Conservation (phyloP, 2,113 vertebrate genomes). For the Mystacornis crossleyi region DNA sequence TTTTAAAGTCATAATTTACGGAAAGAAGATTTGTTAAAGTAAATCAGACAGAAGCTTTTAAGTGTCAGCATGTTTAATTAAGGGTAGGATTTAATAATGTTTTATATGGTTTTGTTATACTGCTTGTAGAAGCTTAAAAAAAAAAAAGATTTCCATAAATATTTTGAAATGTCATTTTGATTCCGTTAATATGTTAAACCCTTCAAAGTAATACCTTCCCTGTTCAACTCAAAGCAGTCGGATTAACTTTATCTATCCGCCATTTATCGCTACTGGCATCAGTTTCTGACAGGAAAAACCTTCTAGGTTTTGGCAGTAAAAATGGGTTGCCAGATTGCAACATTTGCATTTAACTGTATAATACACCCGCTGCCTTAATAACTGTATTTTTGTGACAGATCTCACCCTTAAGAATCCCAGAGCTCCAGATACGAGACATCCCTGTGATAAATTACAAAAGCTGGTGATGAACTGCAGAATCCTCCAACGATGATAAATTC, state of each 20-base stretch:
- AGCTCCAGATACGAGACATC: neutral
- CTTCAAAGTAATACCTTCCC: conserved; percentile 67
- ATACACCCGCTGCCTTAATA: conserved; percentile 1
- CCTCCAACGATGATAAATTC: conserved; percentile 30
- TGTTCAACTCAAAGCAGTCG: conserved; percentile 34
- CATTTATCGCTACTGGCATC: conserved; percentile 55
- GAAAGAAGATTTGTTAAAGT: conserved; percentile 35
- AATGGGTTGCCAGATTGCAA: conserved; percentile 50
- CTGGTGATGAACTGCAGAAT: conserved; percentile 8
- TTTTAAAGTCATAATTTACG: conserved; percentile 3
- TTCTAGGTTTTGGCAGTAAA: conserved; percentile 39
- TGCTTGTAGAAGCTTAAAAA: conserved; percentile 48
- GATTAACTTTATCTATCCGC: conserved; percentile 66
- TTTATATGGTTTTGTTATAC: conserved; percentile 55
- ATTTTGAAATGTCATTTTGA: conserved; percentile 51
- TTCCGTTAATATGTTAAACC: conserved; percentile 65
- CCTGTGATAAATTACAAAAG: conserved; percentile 15
- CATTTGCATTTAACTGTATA: conserved; percentile 48
- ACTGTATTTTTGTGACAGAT: conserved; percentile 46
- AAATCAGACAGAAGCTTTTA: conserved; percentile 56
- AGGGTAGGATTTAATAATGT: conserved; percentile 47
- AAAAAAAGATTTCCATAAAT: conserved; percentile 57
- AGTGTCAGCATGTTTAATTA: conserved; percentile 63
- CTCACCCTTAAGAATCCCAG: conserved; percentile 31
- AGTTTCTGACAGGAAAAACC: conserved; percentile 43